A percentile compares a stretch with the other conserved stretches of the same genome.
Evolutionary conservation across 2,888 invertebrate genomes (phyloP).

Genomic region (Embidobia sp.): DNA sequence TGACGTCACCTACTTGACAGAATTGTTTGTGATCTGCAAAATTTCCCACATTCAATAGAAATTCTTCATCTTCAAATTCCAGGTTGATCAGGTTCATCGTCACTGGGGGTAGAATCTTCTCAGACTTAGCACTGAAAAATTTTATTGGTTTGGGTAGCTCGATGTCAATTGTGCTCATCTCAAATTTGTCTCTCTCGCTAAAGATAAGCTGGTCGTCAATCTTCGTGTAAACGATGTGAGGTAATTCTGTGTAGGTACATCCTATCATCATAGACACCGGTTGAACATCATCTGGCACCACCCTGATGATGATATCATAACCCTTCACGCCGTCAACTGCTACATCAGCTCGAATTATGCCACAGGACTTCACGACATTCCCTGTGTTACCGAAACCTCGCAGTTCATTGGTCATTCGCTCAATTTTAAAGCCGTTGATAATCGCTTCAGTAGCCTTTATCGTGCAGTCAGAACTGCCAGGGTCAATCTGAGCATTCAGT

Average conservation of each 20-base stretch:
- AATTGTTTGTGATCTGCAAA: constrained; percentile 4
- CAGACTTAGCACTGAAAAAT: neutral
- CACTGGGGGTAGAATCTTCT: neutral
- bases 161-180: neutral
- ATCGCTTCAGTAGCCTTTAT: constrained; percentile 56
- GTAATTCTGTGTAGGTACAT: constrained; percentile 32
- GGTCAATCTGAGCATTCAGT: constrained; percentile 54
- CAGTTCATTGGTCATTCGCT: constrained; percentile 10
- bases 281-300: constrained; percentile 32
- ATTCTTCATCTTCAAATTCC: neutral
- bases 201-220: constrained; percentile 20
- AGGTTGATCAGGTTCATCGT: constrained; percentile 5
- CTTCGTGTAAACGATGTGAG: constrained; percentile 25
- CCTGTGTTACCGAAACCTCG: constrained; percentile 34
- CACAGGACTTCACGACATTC: constrained; percentile 7
- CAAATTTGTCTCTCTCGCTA: constrained; percentile 3
- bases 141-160: neutral
- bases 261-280: constrained; percentile 6
- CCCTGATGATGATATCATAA: constrained; percentile 35
- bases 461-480: constrained; percentile 64
- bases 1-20: neutral
- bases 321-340: constrained; percentile 46
- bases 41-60: constrained; percentile 9
- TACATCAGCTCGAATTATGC: no score
- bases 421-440: neutral